Evolutionary conservation across 64 coral and sea anemone species (phyloP).

Genomic region (Actinia tenebrosa): DNA sequence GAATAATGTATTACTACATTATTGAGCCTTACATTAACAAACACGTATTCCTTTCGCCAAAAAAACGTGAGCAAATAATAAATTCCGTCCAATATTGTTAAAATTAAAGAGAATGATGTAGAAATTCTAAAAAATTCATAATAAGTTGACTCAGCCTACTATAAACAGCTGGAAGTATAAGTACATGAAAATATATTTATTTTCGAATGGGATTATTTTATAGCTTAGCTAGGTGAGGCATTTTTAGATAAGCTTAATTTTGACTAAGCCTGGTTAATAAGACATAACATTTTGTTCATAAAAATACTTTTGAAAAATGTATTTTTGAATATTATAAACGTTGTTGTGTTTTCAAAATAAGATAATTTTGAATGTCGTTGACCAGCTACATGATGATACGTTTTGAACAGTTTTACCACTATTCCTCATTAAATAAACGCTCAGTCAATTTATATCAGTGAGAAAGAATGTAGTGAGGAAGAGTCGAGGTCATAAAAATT

Average conservation of each 20-base stretch:
- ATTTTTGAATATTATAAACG: neutral
- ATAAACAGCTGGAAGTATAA: neutral
- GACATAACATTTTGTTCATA: neutral
- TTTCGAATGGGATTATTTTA: neutral
- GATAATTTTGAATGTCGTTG: neutral
- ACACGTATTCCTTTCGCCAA: neutral
- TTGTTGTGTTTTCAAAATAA: neutral
- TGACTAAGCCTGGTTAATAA: neutral
- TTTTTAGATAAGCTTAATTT: neutral
- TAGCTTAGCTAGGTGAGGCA: neutral
- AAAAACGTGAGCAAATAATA: neutral
- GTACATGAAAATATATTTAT: neutral
- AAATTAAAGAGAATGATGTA: neutral
- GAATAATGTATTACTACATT: too few species aligned
- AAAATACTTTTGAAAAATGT: neutral
- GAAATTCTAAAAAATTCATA: neutral
- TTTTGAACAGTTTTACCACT: neutral
- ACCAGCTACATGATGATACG: neutral
- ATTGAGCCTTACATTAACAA: neutral
- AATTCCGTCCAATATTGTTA: neutral
- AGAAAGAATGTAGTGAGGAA: neutral
- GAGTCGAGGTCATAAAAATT: neutral
- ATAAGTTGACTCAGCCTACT: neutral
- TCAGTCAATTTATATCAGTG: neutral
- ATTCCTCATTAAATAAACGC: neutral